Evolutionary conservation across 2,888 invertebrate species (phyloP).

Genomic region (Ochropleura plecta): DNA sequence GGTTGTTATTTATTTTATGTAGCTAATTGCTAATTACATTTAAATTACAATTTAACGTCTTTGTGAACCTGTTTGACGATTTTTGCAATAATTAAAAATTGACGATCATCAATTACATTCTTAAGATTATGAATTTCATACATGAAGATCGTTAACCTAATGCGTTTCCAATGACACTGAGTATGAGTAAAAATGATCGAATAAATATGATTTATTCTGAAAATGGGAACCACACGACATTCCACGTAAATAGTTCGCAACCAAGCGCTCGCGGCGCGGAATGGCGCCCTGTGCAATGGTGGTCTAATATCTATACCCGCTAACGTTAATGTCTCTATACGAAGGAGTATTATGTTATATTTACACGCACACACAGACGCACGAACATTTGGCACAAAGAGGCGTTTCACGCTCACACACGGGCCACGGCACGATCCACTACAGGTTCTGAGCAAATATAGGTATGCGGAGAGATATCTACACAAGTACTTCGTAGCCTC

Average conservation of each 20-base stretch:
- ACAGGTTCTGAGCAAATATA: constrained; percentile 89
- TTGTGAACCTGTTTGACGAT: constrained; percentile 72
- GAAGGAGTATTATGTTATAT: constrained; percentile 77
- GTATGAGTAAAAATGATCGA: constrained; percentile 64
- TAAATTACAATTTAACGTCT: constrained; percentile 72
- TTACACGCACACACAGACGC: constrained; percentile 80
- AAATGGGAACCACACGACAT: constrained; percentile 60
- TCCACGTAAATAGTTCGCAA: constrained; percentile 44
- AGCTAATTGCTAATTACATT: constrained; percentile 74
- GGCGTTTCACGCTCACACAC: constrained; percentile 85
- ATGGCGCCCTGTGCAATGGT: constrained; percentile 40
- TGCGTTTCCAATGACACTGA: constrained; percentile 65
- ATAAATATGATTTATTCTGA: constrained; percentile 69
- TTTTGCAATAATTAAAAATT: constrained; percentile 77
- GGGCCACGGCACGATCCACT: constrained; percentile 80
- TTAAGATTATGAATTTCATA: constrained; percentile 66
- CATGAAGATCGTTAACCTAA: constrained; percentile 67
- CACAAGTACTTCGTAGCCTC: constrained; percentile 82
- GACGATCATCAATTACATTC: constrained; percentile 73
- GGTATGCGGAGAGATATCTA: constrained; percentile 88
- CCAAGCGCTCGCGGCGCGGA: constrained; percentile 45
- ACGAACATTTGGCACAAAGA: constrained; percentile 89
- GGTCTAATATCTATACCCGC: constrained; percentile 69
- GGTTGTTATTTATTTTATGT: constrained; percentile 70
- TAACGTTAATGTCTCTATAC: constrained; percentile 75